Evolutionary conservation across 2,888 invertebrate genomes (phyloP).

Genomic region (Drosophila multiciliata): DNA sequence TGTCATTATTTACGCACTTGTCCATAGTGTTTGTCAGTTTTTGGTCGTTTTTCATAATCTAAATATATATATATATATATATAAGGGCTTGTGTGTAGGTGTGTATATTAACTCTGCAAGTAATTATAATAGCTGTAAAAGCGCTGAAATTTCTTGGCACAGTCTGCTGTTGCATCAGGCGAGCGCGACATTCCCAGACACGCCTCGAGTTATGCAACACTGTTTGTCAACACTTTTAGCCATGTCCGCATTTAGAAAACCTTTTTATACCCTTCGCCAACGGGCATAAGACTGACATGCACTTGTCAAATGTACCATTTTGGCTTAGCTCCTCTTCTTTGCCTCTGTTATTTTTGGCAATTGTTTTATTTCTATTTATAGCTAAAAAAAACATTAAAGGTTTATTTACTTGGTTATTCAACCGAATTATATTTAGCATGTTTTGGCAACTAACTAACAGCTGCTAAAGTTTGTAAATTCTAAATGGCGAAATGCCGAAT

Average conservation of each 20-base stretch:
- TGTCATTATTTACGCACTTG: slow-evolving; percentile 56
- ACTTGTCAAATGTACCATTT: slow-evolving; percentile 70
- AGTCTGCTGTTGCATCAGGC: slow-evolving; percentile 68
- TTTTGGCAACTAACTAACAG: slow-evolving; percentile 8
- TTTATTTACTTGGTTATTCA: slow-evolving; percentile 50
- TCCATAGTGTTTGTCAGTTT: slow-evolving; percentile 49
- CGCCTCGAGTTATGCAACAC: slow-evolving; percentile 76
- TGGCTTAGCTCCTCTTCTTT: slow-evolving; percentile 22
- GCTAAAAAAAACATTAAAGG: slow-evolving; percentile 25
- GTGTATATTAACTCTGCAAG: slow-evolving; percentile 37
- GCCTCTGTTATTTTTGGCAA: slow-evolving; percentile 68
- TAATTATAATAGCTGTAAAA: slow-evolving; percentile 36
- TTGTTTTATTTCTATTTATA: slow-evolving; percentile 44
- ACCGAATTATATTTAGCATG: slow-evolving; percentile 47
- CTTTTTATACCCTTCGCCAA: slow-evolving; percentile 59
- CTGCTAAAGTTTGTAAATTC: slow-evolving; percentile 12
- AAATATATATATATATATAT: neutral
- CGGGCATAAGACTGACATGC: slow-evolving; percentile 65
- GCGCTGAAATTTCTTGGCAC: slow-evolving; percentile 64
- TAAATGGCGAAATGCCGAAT: slow-evolving; percentile 4
- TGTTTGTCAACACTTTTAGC: slow-evolving; percentile 61
- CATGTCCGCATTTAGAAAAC: slow-evolving; percentile 52
- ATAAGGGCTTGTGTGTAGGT: slow-evolving; percentile 3
- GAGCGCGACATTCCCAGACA: slow-evolving; percentile 75
- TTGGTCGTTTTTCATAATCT: slow-evolving; percentile 40